Conservation (phyloP, 2,113 vertebrate species). For the Pterocles gutturalis region DNA sequence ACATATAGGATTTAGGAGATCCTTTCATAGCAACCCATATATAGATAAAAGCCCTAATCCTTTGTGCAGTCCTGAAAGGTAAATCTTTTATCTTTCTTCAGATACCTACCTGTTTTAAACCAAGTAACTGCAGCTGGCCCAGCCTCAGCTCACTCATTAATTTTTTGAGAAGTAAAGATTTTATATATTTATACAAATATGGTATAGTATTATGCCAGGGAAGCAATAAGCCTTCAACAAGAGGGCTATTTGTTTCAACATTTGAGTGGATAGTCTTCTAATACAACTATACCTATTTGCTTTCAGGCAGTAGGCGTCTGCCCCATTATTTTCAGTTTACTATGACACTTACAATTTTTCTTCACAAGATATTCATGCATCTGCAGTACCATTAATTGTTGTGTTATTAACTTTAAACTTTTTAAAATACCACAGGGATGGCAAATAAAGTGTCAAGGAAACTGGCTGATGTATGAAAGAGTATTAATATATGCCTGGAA, state of each 20-base stretch:
- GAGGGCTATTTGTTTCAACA: neutral
- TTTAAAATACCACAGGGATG: neutral
- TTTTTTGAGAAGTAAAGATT: neutral
- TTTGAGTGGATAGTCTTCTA: neutral
- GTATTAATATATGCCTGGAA: conserved; percentile 19
- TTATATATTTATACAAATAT: neutral
- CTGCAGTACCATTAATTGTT: neutral
- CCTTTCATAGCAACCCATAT: neutral
- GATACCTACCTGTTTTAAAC: neutral
- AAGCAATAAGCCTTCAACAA: conserved; percentile 12
- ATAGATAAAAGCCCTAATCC: neutral
- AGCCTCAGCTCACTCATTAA: neutral
- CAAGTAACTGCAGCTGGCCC: neutral
- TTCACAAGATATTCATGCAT: neutral
- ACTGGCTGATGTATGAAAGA: neutral
- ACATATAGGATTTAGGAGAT: neutral
- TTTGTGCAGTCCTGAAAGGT: neutral
- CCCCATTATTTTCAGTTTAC: conserved; percentile 6
- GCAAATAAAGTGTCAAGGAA: conserved; percentile 23
- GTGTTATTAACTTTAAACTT: conserved; percentile 36
- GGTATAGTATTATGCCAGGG: neutral
- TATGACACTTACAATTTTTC: conserved; percentile 19
- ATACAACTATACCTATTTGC: neutral
- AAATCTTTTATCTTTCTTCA: neutral
- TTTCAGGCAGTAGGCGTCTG: neutral